Base-by-base conservation (phyloP, 2,797 vertebrate genomes). In the Eupleurogrammus muticus region DNA sequence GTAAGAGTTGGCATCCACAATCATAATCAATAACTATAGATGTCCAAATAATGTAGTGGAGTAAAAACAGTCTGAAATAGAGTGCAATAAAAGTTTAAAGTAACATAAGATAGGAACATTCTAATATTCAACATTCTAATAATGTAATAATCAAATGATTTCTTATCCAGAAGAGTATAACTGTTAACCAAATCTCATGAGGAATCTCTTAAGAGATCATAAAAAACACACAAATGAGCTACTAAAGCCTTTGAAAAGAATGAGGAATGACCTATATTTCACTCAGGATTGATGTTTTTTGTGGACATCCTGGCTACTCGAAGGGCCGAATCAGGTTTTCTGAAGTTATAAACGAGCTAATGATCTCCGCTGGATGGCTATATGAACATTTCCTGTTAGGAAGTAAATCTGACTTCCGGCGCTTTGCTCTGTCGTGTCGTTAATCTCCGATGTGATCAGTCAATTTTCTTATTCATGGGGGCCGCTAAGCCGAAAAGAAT, bases 401-500 rank as follows among this genome's bases (percentile, higher is more conserved):
- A n/a, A n/a, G n/a, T n/a, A 28, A 28, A 62, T 66, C 38, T 21
- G 17, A 28, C 36, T 54, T 51, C 20, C 36, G 36, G 16, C 11
- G 61, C 38, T 42, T 66, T 10, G 24, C 36, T 42, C 65, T n/a
- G 14, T 44, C 59, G 49, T 48, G n/a, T 64, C 61, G 47, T 50
- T 20, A 6, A 11, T 51, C 62, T 47, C 28, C 46, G 34, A 53
- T 35, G 40, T 56, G 57, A 48, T 34, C 9, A n/a, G 44, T 42
- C 8, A 35, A 17, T 52, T 56, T 38, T 20, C n/a, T 20, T 32
- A 52, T 57, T 69, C 73, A 21, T 47, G 75, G 44, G 32, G 78
- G 57, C 64, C 51, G 32, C 55, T 75, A 63, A 86, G 62, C 75
- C 67, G n/a, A 23, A 54, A 81, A 73, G 64, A 83, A 79, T 82